phyloP scores from a whole-genome alignment of 2,888 invertebrate genomes.

The Ceratothoa steindachneri region DNA sequence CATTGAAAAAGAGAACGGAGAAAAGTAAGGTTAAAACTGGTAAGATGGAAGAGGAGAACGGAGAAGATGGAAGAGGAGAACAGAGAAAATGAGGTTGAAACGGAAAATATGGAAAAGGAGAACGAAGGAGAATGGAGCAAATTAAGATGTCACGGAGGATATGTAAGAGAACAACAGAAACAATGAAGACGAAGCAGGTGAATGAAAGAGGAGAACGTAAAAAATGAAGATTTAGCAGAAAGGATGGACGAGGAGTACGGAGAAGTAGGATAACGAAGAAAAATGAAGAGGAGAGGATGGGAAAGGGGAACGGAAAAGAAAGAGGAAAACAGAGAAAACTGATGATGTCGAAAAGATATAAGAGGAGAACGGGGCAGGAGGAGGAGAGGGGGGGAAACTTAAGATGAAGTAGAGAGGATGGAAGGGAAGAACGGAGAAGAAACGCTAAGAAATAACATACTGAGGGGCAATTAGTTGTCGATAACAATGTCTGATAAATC shows the following conservation, averaged over 20 bases:
- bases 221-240: neutral
- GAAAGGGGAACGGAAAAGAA: neutral
- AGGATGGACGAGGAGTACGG: neutral
- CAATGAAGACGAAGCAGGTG: neutral
- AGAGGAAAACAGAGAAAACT: neutral
- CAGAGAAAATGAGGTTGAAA: neutral
- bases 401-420: neutral
- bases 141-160: neutral
- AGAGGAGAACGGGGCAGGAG: neutral
- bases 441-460: neutral
- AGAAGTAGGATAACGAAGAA: neutral
- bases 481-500: too few species aligned
- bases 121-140: neutral
- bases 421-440: neutral
- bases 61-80: neutral
- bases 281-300: neutral
- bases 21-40: neutral
- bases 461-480: neutral
- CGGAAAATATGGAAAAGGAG: neutral
- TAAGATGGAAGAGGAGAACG: neutral
- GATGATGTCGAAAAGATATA: neutral
- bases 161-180: neutral
- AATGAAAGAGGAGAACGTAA: neutral
- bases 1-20: neutral
- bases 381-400: neutral